Base-by-base conservation (phyloP, 2,113 vertebrate genomes). In the Protomyctophum bolini region DNA sequence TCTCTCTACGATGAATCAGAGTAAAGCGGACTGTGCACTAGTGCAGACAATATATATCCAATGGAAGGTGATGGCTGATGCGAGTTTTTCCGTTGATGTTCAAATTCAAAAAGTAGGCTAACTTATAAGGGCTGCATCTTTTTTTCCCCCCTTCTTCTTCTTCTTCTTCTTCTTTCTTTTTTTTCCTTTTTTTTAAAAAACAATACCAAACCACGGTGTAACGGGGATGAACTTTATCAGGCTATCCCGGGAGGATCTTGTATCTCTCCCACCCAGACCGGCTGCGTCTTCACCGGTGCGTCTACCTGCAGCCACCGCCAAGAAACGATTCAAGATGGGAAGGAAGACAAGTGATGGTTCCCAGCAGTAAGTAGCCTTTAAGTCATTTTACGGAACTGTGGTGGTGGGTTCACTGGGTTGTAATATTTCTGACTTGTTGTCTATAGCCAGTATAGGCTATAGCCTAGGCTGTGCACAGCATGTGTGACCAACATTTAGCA, bases 301-400 rank as follows among this genome's bases (percentile, higher is more conserved):
- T 41, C 58, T 87, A 65, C 80, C 87, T 3, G 76, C 88, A 65
- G 84, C 68, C 28, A 83, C 90, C 2, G 73, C 89, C 1, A 92
- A 88, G 66, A 90, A 83, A 70, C 85, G 86, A 11, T 84, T 93
- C 9, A 87, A 80, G 11, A 47, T 92, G 66, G 84, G 89, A 6
- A 90, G 90, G 72, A 94, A 91, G 64, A 64, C 82, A 2, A 92
- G 92, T 63, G 90, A 91, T 87, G 92, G 90, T n/a, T 92, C 90
- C 29, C 83, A 90, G 64, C 86, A 80, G 94, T 94, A 78, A 93
- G 93, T 90, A 75, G 33, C 33, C 33, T 41, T 41, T 41, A 41
- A 4, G 33, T 4, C 33, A 41, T 41, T 41, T 41, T 41, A 41
- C 33, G 5, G 33, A 41, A 41, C 33, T 41, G 21, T 21, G 21